A percentile compares a stretch with the other conserved stretches of the same genome.
These are phyloP conservation scores for Nomada goodeniana DNA, from an alignment of 2,888 invertebrate species.

Conservation along the genomic window DNA sequence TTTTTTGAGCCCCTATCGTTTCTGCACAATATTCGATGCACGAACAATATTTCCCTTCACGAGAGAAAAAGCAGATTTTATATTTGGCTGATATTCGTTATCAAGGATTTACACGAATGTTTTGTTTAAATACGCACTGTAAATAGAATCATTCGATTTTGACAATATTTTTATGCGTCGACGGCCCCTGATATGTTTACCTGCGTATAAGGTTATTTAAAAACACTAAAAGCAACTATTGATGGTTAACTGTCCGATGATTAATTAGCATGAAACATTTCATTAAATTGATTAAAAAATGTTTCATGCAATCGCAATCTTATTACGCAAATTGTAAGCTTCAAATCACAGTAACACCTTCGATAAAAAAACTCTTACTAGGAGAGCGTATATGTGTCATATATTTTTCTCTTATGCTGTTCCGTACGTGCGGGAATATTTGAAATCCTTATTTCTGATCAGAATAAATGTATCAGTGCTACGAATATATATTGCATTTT, in stretches of 20 bases:
- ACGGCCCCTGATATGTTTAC: background rate
- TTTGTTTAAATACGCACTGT: slow-evolving; percentile 8
- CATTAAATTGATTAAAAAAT: background rate
- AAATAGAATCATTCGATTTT: background rate
- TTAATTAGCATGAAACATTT: background rate
- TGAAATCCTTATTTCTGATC: background rate
- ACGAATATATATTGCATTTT: background rate
- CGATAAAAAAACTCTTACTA: background rate
- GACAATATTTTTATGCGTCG: background rate
- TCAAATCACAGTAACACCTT: too few relatives aligned
- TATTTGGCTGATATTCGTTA: background rate
- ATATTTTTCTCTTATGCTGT: background rate
- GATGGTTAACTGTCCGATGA: background rate
- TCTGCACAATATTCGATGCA: background rate
- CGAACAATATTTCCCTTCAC: background rate
- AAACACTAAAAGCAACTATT: background rate
- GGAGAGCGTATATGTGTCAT: background rate
- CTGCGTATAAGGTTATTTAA: slow-evolving; percentile 9
- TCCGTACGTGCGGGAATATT: slow-evolving; percentile 21
- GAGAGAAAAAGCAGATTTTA: background rate
- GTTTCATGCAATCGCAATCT: background rate
- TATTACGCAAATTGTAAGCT: background rate
- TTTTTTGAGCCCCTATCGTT: slow-evolving; percentile 6
- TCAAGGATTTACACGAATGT: background rate
- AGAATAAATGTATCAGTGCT: background rate